Evolutionary conservation across 2,113 vertebrate genomes (phyloP).

Genomic region (Conger conger): DNA sequence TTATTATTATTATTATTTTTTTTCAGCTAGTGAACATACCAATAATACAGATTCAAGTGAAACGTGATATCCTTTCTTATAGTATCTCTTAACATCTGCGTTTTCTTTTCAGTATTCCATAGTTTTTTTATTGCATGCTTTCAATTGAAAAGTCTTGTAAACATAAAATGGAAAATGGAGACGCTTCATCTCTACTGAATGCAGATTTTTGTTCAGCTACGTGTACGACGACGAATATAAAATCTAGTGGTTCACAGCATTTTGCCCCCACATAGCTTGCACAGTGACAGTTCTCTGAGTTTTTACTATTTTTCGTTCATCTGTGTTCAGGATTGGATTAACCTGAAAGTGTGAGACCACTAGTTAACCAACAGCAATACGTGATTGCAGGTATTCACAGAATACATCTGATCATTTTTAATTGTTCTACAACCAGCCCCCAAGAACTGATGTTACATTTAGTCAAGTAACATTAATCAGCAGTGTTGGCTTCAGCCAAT

Average conservation of each 20-base stretch:
- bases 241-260: constrained; percentile 67
- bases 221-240: constrained; percentile 51
- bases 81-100: constrained; percentile 41
- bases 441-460: constrained; percentile 40
- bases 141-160: constrained; percentile 64
- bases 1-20: constrained; percentile 56
- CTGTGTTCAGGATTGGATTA: constrained; percentile 5
- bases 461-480: constrained; percentile 51
- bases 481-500: constrained; percentile 28
- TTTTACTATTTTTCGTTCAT: constrained; percentile 51
- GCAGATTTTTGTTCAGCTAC: constrained; percentile 56
- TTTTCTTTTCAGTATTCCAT: constrained; percentile 62
- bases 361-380: constrained; percentile 32
- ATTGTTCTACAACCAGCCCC: constrained; percentile 46
- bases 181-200: constrained; percentile 31
- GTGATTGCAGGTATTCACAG: constrained; percentile 76
- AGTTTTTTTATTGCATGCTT: constrained; percentile 71
- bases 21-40: constrained; percentile 68
- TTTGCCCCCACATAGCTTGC: constrained; percentile 65
- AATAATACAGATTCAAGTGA: constrained; percentile 66
- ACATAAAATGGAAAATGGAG: constrained; percentile 59
- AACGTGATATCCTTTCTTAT: constrained; percentile 49
- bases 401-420: constrained; percentile 72
- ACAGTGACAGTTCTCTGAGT: constrained; percentile 87
- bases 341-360: constrained; percentile 25